Evolutionary conservation across 2,888 invertebrate species (phyloP).

Genomic region (Aphodius sticticus): DNA sequence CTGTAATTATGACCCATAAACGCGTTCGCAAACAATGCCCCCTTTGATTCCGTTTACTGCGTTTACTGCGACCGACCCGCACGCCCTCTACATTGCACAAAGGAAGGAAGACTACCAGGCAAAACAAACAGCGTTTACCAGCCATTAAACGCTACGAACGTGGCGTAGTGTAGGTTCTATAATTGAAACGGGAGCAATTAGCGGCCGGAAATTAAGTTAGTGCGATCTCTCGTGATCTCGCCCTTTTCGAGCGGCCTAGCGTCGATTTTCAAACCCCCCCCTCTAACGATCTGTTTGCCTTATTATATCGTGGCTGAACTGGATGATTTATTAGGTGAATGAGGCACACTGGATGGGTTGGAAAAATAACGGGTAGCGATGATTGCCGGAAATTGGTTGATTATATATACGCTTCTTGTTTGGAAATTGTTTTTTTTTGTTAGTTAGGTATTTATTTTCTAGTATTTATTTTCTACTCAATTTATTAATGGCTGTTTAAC

Average conservation of each 20-base stretch:
- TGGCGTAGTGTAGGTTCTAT: background rate
- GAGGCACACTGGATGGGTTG: background rate
- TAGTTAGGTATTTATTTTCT: no score
- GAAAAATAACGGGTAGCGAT: background rate
- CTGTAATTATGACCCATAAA: slow-evolving; percentile 4
- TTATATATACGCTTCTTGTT: background rate
- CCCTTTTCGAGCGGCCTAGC: background rate
- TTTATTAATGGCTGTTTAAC: no score
- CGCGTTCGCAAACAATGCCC: background rate
- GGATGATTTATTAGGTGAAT: background rate
- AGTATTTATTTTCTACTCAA: no score
- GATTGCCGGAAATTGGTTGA: background rate
- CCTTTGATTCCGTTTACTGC: background rate
- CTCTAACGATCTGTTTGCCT: background rate
- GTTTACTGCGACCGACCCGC: background rate
- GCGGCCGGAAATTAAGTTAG: background rate
- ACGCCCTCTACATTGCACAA: background rate
- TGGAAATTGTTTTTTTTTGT: background rate
- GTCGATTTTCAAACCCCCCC: background rate
- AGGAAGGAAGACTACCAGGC: background rate
- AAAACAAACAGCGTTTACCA: slow-evolving; percentile 4
- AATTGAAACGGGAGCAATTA: background rate
- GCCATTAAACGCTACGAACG: background rate
- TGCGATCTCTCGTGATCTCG: background rate
- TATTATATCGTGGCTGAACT: background rate